Evolutionary conservation across 1,140 invertebrate genomes (phyloP).

Genomic region (Euura saliciscinereae): DNA sequence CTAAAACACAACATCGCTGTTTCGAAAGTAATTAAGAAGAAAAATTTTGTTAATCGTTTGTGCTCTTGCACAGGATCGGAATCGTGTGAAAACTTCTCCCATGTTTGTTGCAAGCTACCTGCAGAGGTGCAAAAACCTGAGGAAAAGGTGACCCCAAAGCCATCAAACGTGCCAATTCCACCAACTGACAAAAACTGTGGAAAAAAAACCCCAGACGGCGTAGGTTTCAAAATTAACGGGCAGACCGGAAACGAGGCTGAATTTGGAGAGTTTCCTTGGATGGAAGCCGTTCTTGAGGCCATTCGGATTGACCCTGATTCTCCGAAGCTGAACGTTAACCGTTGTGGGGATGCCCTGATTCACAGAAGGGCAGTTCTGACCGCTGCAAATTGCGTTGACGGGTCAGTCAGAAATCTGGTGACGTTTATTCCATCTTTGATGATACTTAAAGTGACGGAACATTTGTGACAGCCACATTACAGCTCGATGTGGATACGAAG

Average conservation of each 20-base stretch:
- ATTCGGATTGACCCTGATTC: slow-evolving; percentile 60
- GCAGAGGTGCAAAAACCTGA: slow-evolving; percentile 34
- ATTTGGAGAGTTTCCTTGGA: slow-evolving; percentile 83
- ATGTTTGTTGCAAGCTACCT: slow-evolving; percentile 67
- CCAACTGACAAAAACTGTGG: slow-evolving; percentile 66
- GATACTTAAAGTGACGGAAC: too few relatives aligned
- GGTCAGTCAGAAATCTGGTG: slow-evolving; percentile 32
- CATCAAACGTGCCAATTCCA: slow-evolving; percentile 11
- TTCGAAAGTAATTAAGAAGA: background rate
- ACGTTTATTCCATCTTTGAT: too few relatives aligned
- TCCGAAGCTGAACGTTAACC: slow-evolving; percentile 68
- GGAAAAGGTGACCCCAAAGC: slow-evolving; percentile 37
- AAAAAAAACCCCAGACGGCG: slow-evolving; percentile 69
- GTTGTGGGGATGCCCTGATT: slow-evolving; percentile 80
- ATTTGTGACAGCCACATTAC: too few relatives aligned
- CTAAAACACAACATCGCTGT: too few relatives aligned
- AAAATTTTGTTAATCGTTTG: too few relatives aligned
- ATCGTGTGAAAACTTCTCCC: slow-evolving; percentile 67
- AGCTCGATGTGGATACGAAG: too few relatives aligned
- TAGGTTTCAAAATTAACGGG: slow-evolving; percentile 74
- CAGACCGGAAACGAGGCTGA: slow-evolving; percentile 68
- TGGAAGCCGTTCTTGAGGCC: slow-evolving; percentile 76
- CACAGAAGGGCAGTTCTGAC: slow-evolving; percentile 74
- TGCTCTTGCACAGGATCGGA: slow-evolving; percentile 53
- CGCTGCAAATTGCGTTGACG: slow-evolving; percentile 68